Percentiles rank a stretch among this genome's conserved stretches.
These are phyloP conservation scores for Halcyon chelicuti DNA, from an alignment of 2,797 vertebrate genomes.

Conservation along the genomic window DNA sequence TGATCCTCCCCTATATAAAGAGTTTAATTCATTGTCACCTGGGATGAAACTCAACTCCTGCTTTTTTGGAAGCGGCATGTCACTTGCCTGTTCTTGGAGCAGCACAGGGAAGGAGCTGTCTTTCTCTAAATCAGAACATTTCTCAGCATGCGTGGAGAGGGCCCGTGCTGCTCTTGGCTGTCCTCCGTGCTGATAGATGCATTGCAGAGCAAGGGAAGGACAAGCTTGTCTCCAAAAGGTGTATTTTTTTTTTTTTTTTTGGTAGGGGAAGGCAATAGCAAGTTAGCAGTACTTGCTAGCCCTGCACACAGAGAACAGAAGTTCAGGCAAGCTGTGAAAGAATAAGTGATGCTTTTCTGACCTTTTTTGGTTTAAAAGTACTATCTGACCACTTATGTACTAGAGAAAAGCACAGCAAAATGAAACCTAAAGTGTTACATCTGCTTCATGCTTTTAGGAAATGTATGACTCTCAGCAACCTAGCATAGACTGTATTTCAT, in stretches of 20 bases:
- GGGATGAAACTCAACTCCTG: background rate
- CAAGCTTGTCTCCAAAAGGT: background rate
- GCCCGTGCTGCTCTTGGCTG: background rate
- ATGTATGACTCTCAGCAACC: background rate
- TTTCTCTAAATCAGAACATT: conserved; percentile 11
- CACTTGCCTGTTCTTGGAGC: background rate
- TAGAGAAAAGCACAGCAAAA: background rate
- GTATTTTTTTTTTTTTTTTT: background rate
- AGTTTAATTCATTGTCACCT: background rate
- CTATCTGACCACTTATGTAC: background rate
- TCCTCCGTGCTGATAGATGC: background rate
- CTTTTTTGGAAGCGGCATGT: background rate
- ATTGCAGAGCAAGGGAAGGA: background rate
- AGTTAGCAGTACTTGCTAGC: background rate
- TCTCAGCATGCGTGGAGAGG: background rate
- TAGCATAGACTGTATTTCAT: background rate
- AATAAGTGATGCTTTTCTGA: background rate
- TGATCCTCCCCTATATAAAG: background rate
- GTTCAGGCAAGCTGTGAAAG: background rate
- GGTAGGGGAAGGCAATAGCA: background rate
- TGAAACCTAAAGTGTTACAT: background rate
- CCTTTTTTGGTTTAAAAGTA: background rate
- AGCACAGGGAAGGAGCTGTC: background rate
- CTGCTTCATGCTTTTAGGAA: conserved; percentile 10
- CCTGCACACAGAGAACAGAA: background rate